A percentile compares a stretch with the other conserved stretches of the same genome.
Evolutionary conservation across 2,113 vertebrate species (phyloP).

Genomic region (Nipponia nippon): DNA sequence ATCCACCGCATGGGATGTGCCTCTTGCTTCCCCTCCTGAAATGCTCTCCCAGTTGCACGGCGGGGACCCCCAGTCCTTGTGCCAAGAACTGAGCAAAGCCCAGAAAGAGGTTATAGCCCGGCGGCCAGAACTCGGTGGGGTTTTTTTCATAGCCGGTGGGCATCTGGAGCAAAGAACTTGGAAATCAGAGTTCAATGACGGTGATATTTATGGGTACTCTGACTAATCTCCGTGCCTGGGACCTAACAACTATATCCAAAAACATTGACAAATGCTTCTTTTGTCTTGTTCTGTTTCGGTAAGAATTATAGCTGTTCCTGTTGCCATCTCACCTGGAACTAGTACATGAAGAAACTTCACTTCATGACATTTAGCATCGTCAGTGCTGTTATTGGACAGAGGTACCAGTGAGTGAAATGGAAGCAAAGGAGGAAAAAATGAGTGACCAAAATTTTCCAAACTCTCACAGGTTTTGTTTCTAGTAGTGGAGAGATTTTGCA

Average conservation of each 20-base stretch:
- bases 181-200: background rate
- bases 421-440: background rate
- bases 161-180: background rate
- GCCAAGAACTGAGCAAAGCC: background rate
- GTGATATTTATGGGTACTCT: background rate
- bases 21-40: background rate
- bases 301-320: background rate
- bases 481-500: slow-evolving; percentile 10
- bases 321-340: slow-evolving; percentile 20
- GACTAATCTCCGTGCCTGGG: background rate
- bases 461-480: background rate
- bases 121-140: background rate
- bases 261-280: background rate
- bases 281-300: background rate
- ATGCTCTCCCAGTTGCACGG: background rate
- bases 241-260: background rate
- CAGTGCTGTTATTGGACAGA: background rate
- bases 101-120: background rate
- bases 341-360: background rate
- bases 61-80: rapidly evolving
- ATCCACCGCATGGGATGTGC: background rate
- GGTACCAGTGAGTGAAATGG: background rate
- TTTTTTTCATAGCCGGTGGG: background rate
- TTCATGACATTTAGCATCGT: background rate
- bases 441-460: background rate